A percentile compares a stretch with the other conserved stretches of the same genome.
phyloP scores from a whole-genome alignment of 2,113 vertebrate genomes.

The Parotia lawesii region DNA sequence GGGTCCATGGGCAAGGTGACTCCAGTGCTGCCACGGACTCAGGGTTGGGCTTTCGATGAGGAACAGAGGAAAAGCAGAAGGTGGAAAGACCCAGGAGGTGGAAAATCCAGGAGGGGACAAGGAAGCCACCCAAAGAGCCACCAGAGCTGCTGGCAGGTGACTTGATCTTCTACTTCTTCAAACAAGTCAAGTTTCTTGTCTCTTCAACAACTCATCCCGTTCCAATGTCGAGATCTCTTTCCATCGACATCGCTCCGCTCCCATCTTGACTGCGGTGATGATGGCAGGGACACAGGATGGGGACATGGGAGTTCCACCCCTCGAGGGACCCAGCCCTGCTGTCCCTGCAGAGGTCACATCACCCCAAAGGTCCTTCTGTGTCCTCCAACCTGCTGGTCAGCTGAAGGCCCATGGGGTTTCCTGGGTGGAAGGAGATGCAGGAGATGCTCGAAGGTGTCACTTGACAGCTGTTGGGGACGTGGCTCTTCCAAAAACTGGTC shows the following conservation, averaged over 20 bases:
- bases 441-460: not conserved
- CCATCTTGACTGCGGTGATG: accelerated
- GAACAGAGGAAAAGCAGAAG: not conserved
- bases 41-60: not conserved
- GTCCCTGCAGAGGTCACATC: not conserved
- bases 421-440: not conserved
- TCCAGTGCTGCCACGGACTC: accelerated
- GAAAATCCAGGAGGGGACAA: not conserved
- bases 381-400: not conserved
- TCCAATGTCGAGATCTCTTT: not conserved
- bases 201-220: accelerated
- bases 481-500: not conserved
- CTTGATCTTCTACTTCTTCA: not conserved
- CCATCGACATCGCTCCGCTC: accelerated
- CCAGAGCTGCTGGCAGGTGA: not conserved
- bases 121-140: not conserved
- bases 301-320: accelerated
- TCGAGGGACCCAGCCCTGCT: not conserved
- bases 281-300: not conserved
- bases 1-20: accelerated
- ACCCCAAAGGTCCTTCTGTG: not conserved
- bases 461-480: accelerated
- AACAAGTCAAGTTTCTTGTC: not conserved
- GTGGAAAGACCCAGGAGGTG: not conserved
- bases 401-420: not conserved